Conservation (phyloP, 2,113 vertebrate species). For the Prolemur simus region DNA sequence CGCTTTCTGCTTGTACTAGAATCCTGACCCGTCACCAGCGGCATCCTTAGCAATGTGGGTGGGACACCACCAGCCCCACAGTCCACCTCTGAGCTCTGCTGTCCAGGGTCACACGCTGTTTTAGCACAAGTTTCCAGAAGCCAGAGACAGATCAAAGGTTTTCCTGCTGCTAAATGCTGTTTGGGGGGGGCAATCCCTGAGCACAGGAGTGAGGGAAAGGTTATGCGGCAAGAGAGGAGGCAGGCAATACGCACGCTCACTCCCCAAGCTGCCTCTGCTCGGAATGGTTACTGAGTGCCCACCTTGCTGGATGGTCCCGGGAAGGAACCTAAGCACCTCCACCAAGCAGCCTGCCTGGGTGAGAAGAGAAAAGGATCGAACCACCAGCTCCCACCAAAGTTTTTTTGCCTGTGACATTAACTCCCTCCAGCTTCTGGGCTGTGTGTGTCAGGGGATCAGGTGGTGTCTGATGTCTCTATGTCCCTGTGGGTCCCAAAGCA, state of each 20-base stretch:
- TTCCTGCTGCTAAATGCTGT: fast-evolving
- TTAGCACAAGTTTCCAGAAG: neutral
- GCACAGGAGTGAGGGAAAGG: fast-evolving
- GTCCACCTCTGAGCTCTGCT: fast-evolving
- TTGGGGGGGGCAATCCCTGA: fast-evolving
- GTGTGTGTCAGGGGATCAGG: fast-evolving
- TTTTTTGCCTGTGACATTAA: no score
- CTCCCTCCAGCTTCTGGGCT: no score
- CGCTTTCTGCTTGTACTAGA: neutral
- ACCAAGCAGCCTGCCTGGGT: no score
- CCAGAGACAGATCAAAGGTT: neutral
- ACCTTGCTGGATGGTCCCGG: fast-evolving
- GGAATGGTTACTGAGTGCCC: fast-evolving
- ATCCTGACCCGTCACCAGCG: fast-evolving
- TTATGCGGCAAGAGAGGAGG: fast-evolving
- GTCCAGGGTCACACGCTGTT: fast-evolving
- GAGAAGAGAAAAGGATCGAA: neutral
- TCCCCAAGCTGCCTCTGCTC: fast-evolving
- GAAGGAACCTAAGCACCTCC: no score
- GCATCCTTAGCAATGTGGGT: no score
- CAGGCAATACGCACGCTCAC: fast-evolving
- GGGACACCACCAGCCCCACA: no score
- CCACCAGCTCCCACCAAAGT: neutral
- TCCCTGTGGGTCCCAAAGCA: neutral
- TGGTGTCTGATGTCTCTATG: fast-evolving